Evolutionary conservation across 2,888 invertebrate genomes (phyloP).

Genomic region (Octonoba sinensis): DNA sequence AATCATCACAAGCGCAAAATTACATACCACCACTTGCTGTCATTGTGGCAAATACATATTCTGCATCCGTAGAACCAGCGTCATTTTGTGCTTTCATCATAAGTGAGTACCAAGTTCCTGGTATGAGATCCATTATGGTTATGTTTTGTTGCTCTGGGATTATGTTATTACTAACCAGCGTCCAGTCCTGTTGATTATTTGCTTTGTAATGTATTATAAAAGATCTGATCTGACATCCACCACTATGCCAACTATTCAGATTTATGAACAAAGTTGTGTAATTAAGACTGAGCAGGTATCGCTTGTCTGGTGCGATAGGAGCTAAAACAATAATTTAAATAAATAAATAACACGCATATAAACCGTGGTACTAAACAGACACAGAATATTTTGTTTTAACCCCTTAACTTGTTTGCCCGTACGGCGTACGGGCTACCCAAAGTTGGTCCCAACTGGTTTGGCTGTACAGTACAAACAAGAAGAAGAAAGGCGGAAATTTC

Average conservation of each 20-base stretch:
- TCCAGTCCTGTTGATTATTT: constrained; percentile 80
- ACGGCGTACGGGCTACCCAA: too few relatives aligned
- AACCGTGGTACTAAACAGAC: too few relatives aligned
- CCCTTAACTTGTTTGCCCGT: too few relatives aligned
- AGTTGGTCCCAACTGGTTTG: too few relatives aligned
- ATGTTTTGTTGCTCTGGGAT: constrained; percentile 76
- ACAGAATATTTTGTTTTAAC: too few relatives aligned
- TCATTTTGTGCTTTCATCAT: constrained; percentile 87
- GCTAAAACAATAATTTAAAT: too few relatives aligned
- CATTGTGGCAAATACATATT: constrained; percentile 94
- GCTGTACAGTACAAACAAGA: too few relatives aligned
- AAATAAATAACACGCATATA: too few relatives aligned
- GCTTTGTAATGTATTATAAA: constrained; percentile 88
- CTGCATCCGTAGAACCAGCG: constrained; percentile 94
- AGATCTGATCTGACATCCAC: constrained; percentile 94
- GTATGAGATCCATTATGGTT: constrained; percentile 80
- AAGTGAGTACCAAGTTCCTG: constrained; percentile 93
- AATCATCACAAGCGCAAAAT: too few relatives aligned
- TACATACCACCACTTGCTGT: constrained; percentile 91
- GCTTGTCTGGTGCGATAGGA: constrained; percentile 91
- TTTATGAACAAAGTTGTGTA: constrained; percentile 92
- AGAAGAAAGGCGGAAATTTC: too few relatives aligned
- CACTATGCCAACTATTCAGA: constrained; percentile 92
- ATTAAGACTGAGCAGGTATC: constrained; percentile 90
- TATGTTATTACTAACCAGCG: constrained; percentile 92